Evolutionary conservation across 1,140 invertebrate genomes (phyloP), one percentile per base, ranked within the genome.

Genomic region (Sinella curviseta): DNA sequence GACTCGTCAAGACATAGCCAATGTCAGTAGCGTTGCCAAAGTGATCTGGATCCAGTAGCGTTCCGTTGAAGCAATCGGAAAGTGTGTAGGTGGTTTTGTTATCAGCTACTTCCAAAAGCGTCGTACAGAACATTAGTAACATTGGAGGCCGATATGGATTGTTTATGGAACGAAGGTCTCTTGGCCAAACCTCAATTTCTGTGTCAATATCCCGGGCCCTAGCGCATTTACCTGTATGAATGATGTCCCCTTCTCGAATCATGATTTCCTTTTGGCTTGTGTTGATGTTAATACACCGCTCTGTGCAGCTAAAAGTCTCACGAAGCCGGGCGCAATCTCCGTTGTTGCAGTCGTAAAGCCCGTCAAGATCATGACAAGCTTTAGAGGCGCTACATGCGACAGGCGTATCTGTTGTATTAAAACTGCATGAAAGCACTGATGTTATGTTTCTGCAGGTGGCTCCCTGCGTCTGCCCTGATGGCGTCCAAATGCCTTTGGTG

Each of bases 201-300:
- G 89, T 91, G 17, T 91, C 91, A 4, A 83, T 75, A 1, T 78
- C 77, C 12, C 81, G 77, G 14, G 84, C 82, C 74, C 76, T 78
- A 16, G 78, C 55, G 57, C 85, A 87, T 14, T 80, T 81, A 1
- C 84, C 84, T 76, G 95, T 86, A 84, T 95, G 94, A 0, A 95
- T 94, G 86, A 93, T 92, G 84, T 97, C 94, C 0, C 94, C 94
- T 85, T 92, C 95, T 1, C 96, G 86, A 0, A 96, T 86, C 77
- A 95, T 93, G 31, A 95, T 92, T 84, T 95, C 95, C 86, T 95
- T 95, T 84, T 95, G 95, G 28, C 93, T 87, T 1, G 94, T 95
- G 0, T 93, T 93, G 57, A 96, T 95, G 79, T 95, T 93, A n/a
- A 94, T 93, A 84, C 95, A 97, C 24, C 93, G 89, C 0, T 94